Percentiles rank a stretch among this genome's conserved stretches.
phyloP scores from a whole-genome alignment of 2,797 vertebrate genomes.

The Zalophus californianus region DNA sequence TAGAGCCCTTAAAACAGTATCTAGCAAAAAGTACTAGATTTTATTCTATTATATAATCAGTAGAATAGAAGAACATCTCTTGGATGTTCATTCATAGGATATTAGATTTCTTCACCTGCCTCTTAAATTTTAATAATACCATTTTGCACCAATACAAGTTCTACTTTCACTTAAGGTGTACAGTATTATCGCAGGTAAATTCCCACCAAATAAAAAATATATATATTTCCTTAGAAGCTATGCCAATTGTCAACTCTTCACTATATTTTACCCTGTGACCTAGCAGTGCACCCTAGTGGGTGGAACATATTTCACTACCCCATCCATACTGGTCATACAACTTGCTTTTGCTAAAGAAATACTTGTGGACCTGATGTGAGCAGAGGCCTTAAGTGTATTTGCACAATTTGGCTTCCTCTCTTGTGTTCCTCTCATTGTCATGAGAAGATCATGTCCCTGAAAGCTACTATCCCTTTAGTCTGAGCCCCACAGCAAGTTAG shows the following conservation, averaged over 20 bases:
- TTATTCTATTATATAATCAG: not conserved
- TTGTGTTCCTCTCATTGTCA: not conserved
- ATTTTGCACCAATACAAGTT: not conserved
- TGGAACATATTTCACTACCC: not conserved
- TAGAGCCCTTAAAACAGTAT: not conserved
- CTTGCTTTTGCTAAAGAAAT: constrained; percentile 2
- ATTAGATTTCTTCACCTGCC: not conserved
- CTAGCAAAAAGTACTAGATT: not conserved
- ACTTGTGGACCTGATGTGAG: not conserved
- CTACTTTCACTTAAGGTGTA: not conserved
- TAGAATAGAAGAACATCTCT: not conserved
- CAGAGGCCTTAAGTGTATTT: not conserved
- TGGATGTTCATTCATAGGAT: not conserved
- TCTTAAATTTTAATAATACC: not conserved
- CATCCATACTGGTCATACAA: not conserved
- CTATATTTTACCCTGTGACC: not conserved
- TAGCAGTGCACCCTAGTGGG: not conserved
- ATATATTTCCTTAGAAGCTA: not conserved
- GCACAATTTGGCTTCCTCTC: not conserved
- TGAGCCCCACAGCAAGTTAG: not conserved
- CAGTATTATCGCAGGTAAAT: not conserved
- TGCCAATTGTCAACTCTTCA: not conserved
- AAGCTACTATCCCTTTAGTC: not conserved
- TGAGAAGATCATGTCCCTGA: not conserved
- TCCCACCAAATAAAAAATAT: not conserved